phyloP scores from a whole-genome alignment of 2,888 invertebrate species.

The Ganaspis brasiliensis region DNA sequence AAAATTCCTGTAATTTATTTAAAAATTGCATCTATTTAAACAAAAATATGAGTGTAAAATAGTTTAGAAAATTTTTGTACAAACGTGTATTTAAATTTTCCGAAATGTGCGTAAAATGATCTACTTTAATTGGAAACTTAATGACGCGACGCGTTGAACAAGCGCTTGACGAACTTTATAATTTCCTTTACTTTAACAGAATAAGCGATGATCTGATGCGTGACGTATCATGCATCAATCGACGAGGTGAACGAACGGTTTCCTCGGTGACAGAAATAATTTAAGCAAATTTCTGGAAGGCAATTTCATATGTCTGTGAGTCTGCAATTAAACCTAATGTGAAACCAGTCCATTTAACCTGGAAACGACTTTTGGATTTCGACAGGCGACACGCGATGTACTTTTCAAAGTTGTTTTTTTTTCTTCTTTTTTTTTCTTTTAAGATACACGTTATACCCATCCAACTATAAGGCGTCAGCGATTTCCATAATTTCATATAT shows the following conservation, averaged over 20 bases:
- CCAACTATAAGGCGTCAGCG: not conserved
- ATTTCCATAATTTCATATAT: not conserved
- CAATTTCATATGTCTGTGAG: constrained; percentile 45
- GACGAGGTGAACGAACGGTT: constrained; percentile 24
- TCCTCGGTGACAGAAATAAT: constrained; percentile 50
- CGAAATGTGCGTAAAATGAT: no score
- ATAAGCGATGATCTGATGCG: constrained; percentile 43
- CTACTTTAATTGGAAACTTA: not conserved
- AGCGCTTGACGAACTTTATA: constrained; percentile 45
- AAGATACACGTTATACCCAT: not conserved
- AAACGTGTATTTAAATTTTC: no score
- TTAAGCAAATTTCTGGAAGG: constrained; percentile 52
- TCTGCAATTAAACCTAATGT: constrained; percentile 37
- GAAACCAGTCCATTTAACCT: constrained; percentile 29
- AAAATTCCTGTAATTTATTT: no score
- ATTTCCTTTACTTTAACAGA: constrained; percentile 54
- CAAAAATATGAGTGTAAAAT: no score
- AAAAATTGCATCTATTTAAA: no score
- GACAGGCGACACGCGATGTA: constrained; percentile 40
- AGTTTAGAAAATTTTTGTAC: no score
- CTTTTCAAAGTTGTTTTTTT: constrained; percentile 9
- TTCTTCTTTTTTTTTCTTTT: not conserved
- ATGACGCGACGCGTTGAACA: not conserved
- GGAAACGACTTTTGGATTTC: constrained; percentile 49
- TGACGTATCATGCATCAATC: constrained; percentile 36